Evolutionary conservation across 2,888 invertebrate genomes (phyloP), one percentile per base, ranked within the genome.

Genomic region (Ceramica pisi): DNA sequence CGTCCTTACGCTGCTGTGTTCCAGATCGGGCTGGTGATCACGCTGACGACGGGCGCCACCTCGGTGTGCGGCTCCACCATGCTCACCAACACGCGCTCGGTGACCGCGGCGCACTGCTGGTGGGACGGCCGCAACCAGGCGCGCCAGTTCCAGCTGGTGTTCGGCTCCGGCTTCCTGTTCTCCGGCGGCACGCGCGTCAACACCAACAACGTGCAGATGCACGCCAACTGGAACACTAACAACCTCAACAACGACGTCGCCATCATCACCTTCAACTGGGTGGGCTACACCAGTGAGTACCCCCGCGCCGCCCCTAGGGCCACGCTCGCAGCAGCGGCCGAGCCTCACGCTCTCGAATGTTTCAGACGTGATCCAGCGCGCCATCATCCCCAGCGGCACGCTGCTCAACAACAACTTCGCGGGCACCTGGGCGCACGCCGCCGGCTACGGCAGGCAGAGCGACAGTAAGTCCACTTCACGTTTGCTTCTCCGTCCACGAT

Each of bases 391-490:
- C 0, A 81, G 87, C 31, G 90, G 90, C 26, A 50, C 82, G 0
- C 70, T 80, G 61, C 75, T 85, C 16, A 84, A 82, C 75, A 85
- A 75, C 66, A 84, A 86, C 70, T 92, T 89, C 75, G 89, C 61
- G 4, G 91, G 90, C 16, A 72, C 71, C 5, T 82, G 82, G 68
- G 92, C 89, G 5, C 81, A 85, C 8, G 92, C 93, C 9, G 90
- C 91, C 4, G 93, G 93, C 35, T 93, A 90, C 82, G 94, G 93
- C 31, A 87, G 86, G 51, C 90, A 89, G n/a, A 87, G 89, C 19
- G 92, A 92, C 76, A 59, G 91, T 92, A 59, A 73, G 69, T 76
- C 57, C 38, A 21, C 44, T 46, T 55, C 4, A 4, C 35, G 51
- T 26, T 14, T 23, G n/a, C 9, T 31, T 62, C 3, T 8, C 46